Percentiles rank a stretch among this genome's conserved stretches.
These are phyloP conservation scores for Sycophaga agraensis DNA, from an alignment of 1,140 invertebrate genomes.

Conservation along the genomic window DNA sequence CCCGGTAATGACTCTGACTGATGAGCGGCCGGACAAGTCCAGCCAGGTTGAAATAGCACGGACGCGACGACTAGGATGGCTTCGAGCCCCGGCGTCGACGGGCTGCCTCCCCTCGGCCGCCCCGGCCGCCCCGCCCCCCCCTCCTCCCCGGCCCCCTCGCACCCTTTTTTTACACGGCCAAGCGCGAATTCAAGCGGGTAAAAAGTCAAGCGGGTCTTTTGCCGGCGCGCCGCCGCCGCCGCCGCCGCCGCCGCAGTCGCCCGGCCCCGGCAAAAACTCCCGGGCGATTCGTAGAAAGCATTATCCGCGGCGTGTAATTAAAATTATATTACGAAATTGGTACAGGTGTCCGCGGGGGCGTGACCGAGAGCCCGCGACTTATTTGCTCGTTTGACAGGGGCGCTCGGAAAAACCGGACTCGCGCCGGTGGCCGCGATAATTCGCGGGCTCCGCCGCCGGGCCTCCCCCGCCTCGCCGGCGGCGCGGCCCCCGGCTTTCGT, in stretches of 20 bases:
- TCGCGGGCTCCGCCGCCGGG: no score
- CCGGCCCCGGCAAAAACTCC: background rate
- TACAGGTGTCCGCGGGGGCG: background rate
- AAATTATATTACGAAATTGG: slow-evolving; percentile 26
- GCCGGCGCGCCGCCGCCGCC: background rate
- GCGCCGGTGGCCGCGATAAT: no score
- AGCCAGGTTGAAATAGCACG: slow-evolving; percentile 54
- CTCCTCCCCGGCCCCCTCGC: background rate
- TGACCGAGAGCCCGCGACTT: background rate
- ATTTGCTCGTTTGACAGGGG: slow-evolving; percentile 9
- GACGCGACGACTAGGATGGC: slow-evolving; percentile 42
- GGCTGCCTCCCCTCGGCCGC: background rate
- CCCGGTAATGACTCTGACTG: slow-evolving; percentile 61
- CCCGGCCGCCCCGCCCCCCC: background rate
- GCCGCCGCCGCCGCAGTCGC: no score
- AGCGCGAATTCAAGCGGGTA: slow-evolving; percentile 10
- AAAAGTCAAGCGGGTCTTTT: slow-evolving; percentile 14
- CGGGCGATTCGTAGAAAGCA: slow-evolving; percentile 12
- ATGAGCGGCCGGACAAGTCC: slow-evolving; percentile 60
- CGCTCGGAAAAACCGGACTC: background rate
- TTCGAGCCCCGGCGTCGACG: background rate
- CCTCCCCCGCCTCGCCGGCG: no score
- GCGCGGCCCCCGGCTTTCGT: no score
- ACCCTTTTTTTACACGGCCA: slow-evolving; percentile 9
- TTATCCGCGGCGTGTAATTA: slow-evolving; percentile 17